phyloP scores from a whole-genome alignment of 2,888 invertebrate genomes.

The Anorthoa munda region DNA sequence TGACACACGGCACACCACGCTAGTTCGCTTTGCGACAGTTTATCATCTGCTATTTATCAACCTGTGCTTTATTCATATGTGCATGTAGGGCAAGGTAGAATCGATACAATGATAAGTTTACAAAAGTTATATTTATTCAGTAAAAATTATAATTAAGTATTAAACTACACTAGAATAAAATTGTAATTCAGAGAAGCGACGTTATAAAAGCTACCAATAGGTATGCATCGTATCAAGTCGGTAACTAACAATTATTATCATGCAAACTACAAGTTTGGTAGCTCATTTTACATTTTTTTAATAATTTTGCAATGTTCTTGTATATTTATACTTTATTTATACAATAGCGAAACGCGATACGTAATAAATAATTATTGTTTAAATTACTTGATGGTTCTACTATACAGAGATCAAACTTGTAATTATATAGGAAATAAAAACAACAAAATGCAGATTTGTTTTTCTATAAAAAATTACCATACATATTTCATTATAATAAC shows the following conservation, averaged over 20 bases:
- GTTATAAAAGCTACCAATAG: constrained; percentile 70
- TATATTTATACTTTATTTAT: constrained; percentile 69
- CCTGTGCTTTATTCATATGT: constrained; percentile 67
- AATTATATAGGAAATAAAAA: constrained; percentile 76
- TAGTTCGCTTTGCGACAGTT: constrained; percentile 38
- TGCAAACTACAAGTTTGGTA: constrained; percentile 68
- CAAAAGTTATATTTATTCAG: constrained; percentile 83
- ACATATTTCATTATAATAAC: constrained; percentile 89
- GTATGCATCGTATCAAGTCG: constrained; percentile 70
- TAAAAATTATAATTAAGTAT: constrained; percentile 83
- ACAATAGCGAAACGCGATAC: constrained; percentile 70
- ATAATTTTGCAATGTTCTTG: constrained; percentile 72
- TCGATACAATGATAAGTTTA: constrained; percentile 81
- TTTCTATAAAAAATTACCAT: constrained; percentile 88
- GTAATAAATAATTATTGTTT: constrained; percentile 76
- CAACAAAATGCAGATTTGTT: constrained; percentile 88
- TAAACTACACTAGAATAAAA: constrained; percentile 81
- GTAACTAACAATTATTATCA: constrained; percentile 79
- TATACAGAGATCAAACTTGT: constrained; percentile 87
- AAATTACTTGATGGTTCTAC: constrained; percentile 82
- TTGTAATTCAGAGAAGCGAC: constrained; percentile 74
- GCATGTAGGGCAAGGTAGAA: constrained; percentile 77
- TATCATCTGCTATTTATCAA: constrained; percentile 54
- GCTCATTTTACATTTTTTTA: constrained; percentile 66
- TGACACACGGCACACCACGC: constrained; percentile 37